These are phyloP conservation scores for Trachelus troglodyta DNA, from an alignment of 2,888 invertebrate species.

Conservation along the genomic window DNA sequence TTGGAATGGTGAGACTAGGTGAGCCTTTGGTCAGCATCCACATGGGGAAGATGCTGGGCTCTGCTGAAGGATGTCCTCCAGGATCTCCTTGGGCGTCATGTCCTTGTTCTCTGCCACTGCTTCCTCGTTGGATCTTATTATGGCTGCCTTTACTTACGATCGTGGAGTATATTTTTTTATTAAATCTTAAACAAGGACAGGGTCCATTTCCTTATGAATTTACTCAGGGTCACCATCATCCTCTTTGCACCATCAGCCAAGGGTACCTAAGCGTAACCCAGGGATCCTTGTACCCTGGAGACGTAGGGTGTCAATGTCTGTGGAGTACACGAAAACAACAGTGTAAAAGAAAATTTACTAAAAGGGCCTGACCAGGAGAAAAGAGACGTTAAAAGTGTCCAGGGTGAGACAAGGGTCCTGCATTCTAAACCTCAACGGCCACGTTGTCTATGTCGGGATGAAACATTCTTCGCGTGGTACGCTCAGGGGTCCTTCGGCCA, in stretches of 20 bases:
- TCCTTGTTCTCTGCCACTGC: background rate
- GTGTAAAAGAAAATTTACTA: background rate
- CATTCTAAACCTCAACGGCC: conserved; percentile 8
- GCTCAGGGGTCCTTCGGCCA: background rate
- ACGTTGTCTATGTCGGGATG: background rate
- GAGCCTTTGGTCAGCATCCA: background rate
- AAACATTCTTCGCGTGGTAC: conserved; percentile 8
- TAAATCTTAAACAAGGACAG: background rate
- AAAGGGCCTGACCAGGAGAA: background rate
- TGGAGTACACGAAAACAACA: background rate
- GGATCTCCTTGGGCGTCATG: background rate
- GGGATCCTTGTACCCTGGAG: background rate
- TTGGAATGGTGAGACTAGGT: background rate
- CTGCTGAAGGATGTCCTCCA: background rate
- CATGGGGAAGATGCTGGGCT: background rate
- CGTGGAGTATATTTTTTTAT: background rate
- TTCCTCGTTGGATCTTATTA: background rate
- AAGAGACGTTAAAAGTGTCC: conserved; percentile 7
- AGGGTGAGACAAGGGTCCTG: conserved; percentile 8
- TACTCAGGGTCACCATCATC: background rate
- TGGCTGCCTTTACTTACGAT: background rate
- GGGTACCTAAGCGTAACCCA: background rate
- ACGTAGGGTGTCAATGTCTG: background rate
- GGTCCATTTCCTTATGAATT: background rate
- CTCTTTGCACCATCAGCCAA: background rate